A percentile compares a stretch with the other conserved stretches of the same genome.
Evolutionary conservation across 2,113 vertebrate species (phyloP).

Genomic region (Pimephales promelas): DNA sequence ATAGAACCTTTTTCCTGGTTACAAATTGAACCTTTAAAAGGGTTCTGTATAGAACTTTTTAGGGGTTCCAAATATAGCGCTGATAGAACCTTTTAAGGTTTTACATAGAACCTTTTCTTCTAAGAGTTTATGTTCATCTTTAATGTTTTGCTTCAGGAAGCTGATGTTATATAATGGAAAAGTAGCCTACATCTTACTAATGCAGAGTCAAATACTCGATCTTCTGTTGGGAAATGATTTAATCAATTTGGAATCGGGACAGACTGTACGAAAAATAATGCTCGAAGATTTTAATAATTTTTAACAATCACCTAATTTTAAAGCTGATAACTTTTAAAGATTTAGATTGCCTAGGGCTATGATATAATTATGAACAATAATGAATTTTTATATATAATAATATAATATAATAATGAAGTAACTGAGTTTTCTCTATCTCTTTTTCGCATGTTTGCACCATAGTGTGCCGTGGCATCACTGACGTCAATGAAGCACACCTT

Average conservation of each 20-base stretch:
- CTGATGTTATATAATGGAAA: neutral
- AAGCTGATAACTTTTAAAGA: neutral
- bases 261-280: neutral
- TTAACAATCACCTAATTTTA: neutral
- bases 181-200: neutral
- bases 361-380: too few relatives aligned
- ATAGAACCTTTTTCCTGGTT: too few relatives aligned
- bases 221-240: neutral
- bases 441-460: conserved; percentile 12
- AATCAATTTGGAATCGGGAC: neutral
- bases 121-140: too few relatives aligned
- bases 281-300: neutral
- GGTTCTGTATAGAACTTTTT: too few relatives aligned
- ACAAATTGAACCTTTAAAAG: too few relatives aligned
- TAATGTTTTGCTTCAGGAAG: neutral
- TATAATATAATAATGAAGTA: too few relatives aligned
- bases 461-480: conserved; percentile 42
- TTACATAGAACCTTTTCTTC: too few relatives aligned
- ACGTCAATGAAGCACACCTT: conserved; percentile 66
- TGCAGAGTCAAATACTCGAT: neutral
- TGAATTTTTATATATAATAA: too few relatives aligned
- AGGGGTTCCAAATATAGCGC: too few relatives aligned
- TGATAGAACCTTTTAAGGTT: too few relatives aligned
- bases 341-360: too few relatives aligned
- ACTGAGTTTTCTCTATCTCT: neutral